Evolutionary conservation across 2,888 invertebrate genomes (phyloP).

Genomic region (Bellardia pandia): DNA sequence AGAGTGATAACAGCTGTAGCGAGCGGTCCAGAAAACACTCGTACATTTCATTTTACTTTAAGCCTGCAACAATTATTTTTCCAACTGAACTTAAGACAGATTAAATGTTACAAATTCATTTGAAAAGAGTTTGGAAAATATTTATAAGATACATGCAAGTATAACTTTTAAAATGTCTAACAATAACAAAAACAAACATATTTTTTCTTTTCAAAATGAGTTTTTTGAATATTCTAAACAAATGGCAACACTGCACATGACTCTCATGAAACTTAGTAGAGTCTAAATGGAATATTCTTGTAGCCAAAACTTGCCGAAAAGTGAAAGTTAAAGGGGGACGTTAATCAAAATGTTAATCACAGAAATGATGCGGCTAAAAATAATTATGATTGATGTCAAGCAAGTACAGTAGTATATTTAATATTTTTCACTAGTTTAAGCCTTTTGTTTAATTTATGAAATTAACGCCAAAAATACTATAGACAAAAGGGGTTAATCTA

Average conservation of each 20-base stretch:
- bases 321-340: background rate
- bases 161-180: too few species aligned
- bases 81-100: too few species aligned
- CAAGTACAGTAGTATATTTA: background rate
- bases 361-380: slow-evolving; percentile 52
- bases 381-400: slow-evolving; percentile 61
- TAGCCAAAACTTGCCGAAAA: background rate
- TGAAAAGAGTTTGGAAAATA: too few species aligned
- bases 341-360: slow-evolving; percentile 51
- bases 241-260: background rate
- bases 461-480: background rate
- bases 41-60: too few species aligned
- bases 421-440: slow-evolving; percentile 58
- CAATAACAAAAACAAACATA: too few species aligned
- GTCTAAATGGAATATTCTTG: background rate
- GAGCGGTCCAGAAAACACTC: too few species aligned
- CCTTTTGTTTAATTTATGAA: slow-evolving; percentile 63
- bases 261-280: background rate
- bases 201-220: too few species aligned
- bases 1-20: too few species aligned
- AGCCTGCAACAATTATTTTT: too few species aligned
- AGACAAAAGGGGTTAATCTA: background rate
- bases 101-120: too few species aligned
- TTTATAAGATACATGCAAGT: too few species aligned
- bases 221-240: too few species aligned